Conservation (phyloP, 2,113 vertebrate species). For the Myrmophylax atrothorax region DNA sequence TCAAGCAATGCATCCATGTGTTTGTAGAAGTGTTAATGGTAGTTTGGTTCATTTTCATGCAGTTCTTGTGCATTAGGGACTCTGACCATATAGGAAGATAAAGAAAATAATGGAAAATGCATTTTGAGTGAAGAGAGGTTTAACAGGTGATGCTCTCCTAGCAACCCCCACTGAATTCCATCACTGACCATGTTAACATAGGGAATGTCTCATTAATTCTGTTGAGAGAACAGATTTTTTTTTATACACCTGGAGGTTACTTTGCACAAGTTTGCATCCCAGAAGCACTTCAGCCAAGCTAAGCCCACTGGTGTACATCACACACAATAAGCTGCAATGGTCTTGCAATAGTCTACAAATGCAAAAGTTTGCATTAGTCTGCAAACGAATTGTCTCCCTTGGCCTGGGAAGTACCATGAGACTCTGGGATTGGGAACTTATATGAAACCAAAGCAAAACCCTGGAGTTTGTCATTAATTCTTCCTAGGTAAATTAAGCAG, state of each 20-base stretch:
- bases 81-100: not conserved
- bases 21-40: not conserved
- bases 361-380: not conserved
- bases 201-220: not conserved
- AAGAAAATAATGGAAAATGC: not conserved
- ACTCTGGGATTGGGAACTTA: not conserved
- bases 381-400: not conserved
- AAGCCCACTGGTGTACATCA: not conserved
- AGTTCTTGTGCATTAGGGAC: not conserved
- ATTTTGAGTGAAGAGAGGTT: not conserved
- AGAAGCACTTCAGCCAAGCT: not conserved
- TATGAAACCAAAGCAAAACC: not conserved
- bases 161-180: not conserved
- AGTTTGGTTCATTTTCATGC: not conserved
- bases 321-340: not conserved
- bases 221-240: not conserved
- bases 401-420: not conserved
- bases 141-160: not conserved
- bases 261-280: not conserved
- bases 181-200: not conserved
- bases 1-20: not conserved
- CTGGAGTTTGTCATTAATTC: constrained; percentile 14
- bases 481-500: constrained; percentile 35
- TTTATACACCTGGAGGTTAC: not conserved
- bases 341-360: not conserved